Evolutionary conservation across 2,888 invertebrate genomes (phyloP), one percentile per base, ranked within the genome.

Genomic region (Ectropis crepuscularia): DNA sequence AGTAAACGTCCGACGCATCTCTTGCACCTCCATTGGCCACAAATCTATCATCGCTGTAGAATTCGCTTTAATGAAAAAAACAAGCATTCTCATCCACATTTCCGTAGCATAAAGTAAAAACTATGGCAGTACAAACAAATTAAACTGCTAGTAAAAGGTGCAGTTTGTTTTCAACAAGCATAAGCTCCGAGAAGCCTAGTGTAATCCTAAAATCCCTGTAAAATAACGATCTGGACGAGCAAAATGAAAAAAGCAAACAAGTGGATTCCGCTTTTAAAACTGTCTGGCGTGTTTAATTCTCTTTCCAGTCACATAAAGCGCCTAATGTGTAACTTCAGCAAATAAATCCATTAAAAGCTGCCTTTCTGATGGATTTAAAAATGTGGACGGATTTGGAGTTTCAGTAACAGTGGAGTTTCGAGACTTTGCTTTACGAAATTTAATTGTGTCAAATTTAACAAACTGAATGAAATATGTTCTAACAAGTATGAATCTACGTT

Each of bases 181-280:
- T 71, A 69, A 71, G 57, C 70, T 63, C 46, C 58, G 41, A 11
- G 62, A 65, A 65, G 69, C 70, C 72, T 67, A 67, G 68, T 65
- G 66, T 70, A 70, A 70, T 67, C 69, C 70, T 63, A 43, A 69
- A 72, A 69, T 67, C 70, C 69, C 65, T 61, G 65, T 63, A 67
- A 70, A 72, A 72, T 72, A 72, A 72, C 69, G 70, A 68, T 69
- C 61, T 66, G 57, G 53, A 57, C 53, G 53, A 54, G 62, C 60
- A 60, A 67, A 28, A 65, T 58, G 58, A 65, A 70, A 72, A 72
- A 70, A 65, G 42, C 57, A 63, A 67, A 68, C 66, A 65, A 70
- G 68, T 60, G 63, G 63, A 69, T 69, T 65, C 65, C 46, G 53
- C 63, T 65, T 68, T 61, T 62, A 53, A 65, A 71, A 62, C 63